These are phyloP conservation scores for Pharmacophagus antenor DNA, from an alignment of 2,888 invertebrate species.

Conservation along the genomic window DNA sequence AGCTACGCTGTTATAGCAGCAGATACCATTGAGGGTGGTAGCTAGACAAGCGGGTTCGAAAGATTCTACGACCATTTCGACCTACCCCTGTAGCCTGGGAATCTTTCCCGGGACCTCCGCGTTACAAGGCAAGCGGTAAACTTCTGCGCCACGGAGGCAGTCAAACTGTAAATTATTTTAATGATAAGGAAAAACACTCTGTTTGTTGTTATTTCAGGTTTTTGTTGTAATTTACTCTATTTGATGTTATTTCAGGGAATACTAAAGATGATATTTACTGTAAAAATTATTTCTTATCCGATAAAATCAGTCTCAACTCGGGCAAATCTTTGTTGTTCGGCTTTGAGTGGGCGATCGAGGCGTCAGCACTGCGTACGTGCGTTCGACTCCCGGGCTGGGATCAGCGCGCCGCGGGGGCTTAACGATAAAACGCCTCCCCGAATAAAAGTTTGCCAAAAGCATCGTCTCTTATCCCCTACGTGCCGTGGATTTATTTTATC, in stretches of 20 bases:
- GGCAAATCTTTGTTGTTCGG: slow-evolving; percentile 22
- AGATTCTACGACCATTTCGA: too few species aligned
- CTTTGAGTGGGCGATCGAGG: slow-evolving; percentile 44
- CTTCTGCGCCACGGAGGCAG: too few species aligned
- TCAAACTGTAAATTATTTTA: too few species aligned
- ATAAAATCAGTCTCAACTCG: neutral
- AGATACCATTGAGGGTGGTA: too few species aligned
- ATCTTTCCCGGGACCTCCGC: too few species aligned
- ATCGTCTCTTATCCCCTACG: slow-evolving; percentile 36
- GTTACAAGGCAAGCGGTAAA: too few species aligned
- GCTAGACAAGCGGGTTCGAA: too few species aligned
- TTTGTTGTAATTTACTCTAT: neutral
- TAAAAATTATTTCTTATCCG: neutral
- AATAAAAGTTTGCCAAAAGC: slow-evolving; percentile 37
- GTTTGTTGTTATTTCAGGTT: too few species aligned
- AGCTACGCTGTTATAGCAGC: too few species aligned
- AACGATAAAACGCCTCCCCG: slow-evolving; percentile 50
- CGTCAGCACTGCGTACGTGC: slow-evolving; percentile 42
- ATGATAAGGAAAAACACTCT: too few species aligned
- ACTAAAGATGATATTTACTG: neutral
- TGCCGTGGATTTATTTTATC: slow-evolving; percentile 39
- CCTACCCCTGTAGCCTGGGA: too few species aligned
- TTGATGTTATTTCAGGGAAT: neutral
- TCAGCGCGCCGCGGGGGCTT: slow-evolving; percentile 54
- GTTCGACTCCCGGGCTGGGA: slow-evolving; percentile 45